A percentile compares a stretch with the other conserved stretches of the same genome.
Conservation (phyloP, 2,888 invertebrate species). For the Apomyelois bistriatella region DNA sequence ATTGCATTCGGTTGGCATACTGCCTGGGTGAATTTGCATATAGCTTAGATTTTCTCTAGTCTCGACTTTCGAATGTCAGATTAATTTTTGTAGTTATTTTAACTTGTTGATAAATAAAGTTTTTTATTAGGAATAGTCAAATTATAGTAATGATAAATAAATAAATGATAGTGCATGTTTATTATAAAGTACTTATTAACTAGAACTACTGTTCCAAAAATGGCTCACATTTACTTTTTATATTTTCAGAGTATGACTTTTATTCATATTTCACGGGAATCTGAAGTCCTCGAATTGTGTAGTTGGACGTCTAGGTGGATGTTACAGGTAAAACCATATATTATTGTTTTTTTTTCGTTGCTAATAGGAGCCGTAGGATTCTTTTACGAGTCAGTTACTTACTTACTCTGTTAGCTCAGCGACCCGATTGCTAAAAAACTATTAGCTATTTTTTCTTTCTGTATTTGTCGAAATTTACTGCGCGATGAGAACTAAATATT, state of each 20-base stretch:
- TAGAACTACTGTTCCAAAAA: neutral
- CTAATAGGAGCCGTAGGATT: no score
- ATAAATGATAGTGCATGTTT: no score
- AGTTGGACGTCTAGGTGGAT: slow-evolving; percentile 98
- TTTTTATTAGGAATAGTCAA: no score
- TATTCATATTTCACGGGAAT: slow-evolving; percentile 97
- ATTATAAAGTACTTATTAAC: no score
- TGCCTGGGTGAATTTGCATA: slow-evolving; percentile 45
- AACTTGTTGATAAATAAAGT: neutral
- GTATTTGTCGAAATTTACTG: no score
- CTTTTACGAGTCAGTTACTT: no score
- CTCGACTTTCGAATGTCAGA: slow-evolving; percentile 3
- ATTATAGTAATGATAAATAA: no score
- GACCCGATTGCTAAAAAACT: no score
- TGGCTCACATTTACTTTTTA: neutral
- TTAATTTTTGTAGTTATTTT: neutral
- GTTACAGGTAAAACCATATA: slow-evolving; percentile 85
- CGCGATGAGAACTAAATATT: no score
- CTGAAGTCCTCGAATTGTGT: slow-evolving; percentile 99
- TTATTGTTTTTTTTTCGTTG: no score
- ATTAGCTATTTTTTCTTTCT: no score
- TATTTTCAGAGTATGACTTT: slow-evolving; percentile 92
- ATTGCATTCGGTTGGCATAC: slow-evolving; percentile 47
- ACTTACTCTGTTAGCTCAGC: no score
- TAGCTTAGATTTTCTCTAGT: slow-evolving; percentile 44